Percentiles rank a stretch among this genome's conserved stretches.
These are phyloP conservation scores for Hippoglossus hippoglossus DNA, from an alignment of 2,797 vertebrate species.

Conservation along the genomic window DNA sequence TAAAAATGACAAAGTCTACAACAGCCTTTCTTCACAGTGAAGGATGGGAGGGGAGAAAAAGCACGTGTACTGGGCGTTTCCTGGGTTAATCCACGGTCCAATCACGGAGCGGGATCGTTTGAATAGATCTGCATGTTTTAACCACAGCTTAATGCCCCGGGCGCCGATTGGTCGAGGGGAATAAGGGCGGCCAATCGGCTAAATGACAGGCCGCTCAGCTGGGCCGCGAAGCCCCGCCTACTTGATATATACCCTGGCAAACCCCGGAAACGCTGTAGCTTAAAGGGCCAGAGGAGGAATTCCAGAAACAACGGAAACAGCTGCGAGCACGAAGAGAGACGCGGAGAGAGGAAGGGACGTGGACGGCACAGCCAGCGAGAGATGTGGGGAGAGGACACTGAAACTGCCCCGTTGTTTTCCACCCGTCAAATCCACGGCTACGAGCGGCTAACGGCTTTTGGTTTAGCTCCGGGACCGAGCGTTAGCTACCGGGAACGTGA, in stretches of 20 bases:
- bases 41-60: constrained; percentile 72
- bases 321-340: constrained; percentile 57
- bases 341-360: constrained; percentile 66
- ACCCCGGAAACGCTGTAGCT: constrained; percentile 83
- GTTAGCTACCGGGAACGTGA: constrained; percentile 52
- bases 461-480: constrained; percentile 36
- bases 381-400: constrained; percentile 57
- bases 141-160: not conserved
- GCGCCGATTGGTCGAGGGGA: constrained; percentile 60
- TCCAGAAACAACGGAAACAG: constrained; percentile 80
- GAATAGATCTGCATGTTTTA: constrained; percentile 70
- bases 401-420: constrained; percentile 13
- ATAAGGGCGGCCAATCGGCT: constrained; percentile 73
- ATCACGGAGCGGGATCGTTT: constrained; percentile 45
- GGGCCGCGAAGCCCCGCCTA: constrained; percentile 72
- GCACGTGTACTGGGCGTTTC: constrained; percentile 86
- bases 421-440: not conserved
- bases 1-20: constrained; percentile 18
- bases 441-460: constrained; percentile 21
- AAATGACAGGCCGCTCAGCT: constrained; percentile 82
- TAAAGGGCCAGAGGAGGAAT: constrained; percentile 82
- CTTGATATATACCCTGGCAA: constrained; percentile 25
- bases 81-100: constrained; percentile 54
- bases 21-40: constrained; percentile 24
- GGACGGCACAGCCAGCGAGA: constrained; percentile 44